Evolutionary conservation across 2,888 invertebrate genomes (phyloP), one percentile per base, ranked within the genome.

Genomic region (Cetonia aurata): DNA sequence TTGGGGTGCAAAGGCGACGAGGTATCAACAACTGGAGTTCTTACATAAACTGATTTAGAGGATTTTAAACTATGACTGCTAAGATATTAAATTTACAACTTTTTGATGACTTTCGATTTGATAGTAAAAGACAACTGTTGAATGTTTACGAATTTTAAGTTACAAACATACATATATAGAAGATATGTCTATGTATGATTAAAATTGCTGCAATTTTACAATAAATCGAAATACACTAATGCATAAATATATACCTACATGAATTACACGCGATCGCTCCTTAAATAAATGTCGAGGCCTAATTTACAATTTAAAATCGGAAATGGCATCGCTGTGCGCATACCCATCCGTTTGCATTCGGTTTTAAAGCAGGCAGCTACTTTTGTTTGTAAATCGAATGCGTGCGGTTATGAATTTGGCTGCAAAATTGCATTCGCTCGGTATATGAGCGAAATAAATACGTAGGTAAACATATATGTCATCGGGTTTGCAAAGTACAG

Each of bases 1-100:
- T 50, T 77, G 78, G 79, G 80, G 78, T 78, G 79, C 77, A 75
- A 75, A 76, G 72, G 73, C 75, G 74, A 78, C 75, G 74, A 77
- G 74, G 48, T 37, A 76, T 77, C 79, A 80, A 79, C 80, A 81
- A 80, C 79, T 79, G 80, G 79, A 79, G 77, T 77, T 15, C 77
- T 76, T 71, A 71, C 69, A 56, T 69, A 62, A 62, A 62, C 46
- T 44, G 60, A 60, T 44, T 48, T 60, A 31, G 46, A 62, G 48
- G 62, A 62, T 62, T 48, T 62, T 46, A 62, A 59, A 48, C 19
- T 15, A 15, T 50, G 25, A 56, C 56, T 25, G 10, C 33, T 15
- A 15, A 4, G 44, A n/a, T 62, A 48, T 62, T 62, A 37, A 48
- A 46, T 48, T 33, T 41, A 15, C 2, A 57, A 17, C 10, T 52